Evolutionary conservation across 2,797 vertebrate species (phyloP).

Genomic region (Varecia variegata): DNA sequence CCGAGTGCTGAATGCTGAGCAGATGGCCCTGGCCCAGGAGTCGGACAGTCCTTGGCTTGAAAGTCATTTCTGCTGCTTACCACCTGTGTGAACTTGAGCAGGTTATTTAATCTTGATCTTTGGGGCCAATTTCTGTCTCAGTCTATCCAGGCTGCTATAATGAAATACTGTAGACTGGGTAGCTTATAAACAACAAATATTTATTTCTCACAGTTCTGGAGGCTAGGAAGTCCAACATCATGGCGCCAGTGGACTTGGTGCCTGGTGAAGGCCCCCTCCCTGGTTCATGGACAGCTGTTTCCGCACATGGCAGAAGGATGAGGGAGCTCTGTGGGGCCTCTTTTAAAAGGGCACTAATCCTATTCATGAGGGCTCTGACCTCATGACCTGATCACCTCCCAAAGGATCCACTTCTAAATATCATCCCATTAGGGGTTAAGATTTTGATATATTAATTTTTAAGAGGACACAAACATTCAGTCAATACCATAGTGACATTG

Average conservation of each 20-base stretch:
- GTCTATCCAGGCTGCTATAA: background rate
- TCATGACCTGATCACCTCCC: background rate
- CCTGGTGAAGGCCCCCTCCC: background rate
- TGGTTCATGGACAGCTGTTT: background rate
- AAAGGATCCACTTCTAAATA: background rate
- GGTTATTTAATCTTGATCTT: background rate
- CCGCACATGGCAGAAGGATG: background rate
- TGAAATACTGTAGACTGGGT: background rate
- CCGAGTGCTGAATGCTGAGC: background rate
- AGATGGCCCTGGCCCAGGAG: background rate
- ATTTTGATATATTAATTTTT: background rate
- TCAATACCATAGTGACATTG: background rate
- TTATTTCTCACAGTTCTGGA: background rate
- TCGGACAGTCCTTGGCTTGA: background rate
- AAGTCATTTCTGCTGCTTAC: background rate
- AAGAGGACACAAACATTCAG: background rate
- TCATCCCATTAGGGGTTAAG: background rate
- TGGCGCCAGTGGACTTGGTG: too few species aligned
- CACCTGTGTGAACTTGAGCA: background rate
- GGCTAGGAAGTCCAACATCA: background rate
- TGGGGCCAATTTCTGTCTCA: background rate
- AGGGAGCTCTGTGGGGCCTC: background rate
- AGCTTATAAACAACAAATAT: background rate
- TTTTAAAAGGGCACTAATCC: background rate
- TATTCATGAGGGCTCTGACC: background rate